phyloP scores from a whole-genome alignment of 2,888 invertebrate species.

The Tetragnatha montana region DNA sequence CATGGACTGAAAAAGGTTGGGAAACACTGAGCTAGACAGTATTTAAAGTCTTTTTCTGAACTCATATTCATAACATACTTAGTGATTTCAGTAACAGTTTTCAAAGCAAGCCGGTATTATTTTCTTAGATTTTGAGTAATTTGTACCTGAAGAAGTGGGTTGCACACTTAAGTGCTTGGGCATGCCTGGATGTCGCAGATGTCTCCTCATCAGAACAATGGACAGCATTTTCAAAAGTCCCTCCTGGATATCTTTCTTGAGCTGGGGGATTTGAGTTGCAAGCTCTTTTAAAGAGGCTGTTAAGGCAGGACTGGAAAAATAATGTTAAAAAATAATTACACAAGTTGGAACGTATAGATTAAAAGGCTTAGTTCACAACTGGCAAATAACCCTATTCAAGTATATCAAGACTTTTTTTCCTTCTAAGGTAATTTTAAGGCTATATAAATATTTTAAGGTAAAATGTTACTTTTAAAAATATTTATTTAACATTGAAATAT shows the following conservation, averaged over 20 bases:
- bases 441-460: too few relatives aligned
- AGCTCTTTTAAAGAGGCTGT: slow-evolving; percentile 94
- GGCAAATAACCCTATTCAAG: slow-evolving; percentile 9
- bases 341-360: slow-evolving; percentile 5
- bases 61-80: not conserved
- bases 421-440: not conserved
- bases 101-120: not conserved
- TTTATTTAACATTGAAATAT: not conserved
- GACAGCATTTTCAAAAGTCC: slow-evolving; percentile 94
- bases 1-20: too few relatives aligned
- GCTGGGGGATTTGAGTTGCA: slow-evolving; percentile 88
- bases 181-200: slow-evolving; percentile 86
- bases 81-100: not conserved
- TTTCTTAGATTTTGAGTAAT: not conserved
- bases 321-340: not conserved
- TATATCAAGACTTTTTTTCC: not conserved
- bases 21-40: too few relatives aligned
- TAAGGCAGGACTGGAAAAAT: slow-evolving; percentile 83
- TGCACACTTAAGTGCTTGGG: slow-evolving; percentile 72
- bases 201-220: slow-evolving; percentile 91
- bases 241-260: slow-evolving; percentile 93
- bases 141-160: slow-evolving; percentile 52
- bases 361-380: not conserved
- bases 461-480: not conserved
- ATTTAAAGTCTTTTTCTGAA: not conserved